Conservation (phyloP, 1,140 invertebrate species). For the Ceratosolen fusciceps region DNA sequence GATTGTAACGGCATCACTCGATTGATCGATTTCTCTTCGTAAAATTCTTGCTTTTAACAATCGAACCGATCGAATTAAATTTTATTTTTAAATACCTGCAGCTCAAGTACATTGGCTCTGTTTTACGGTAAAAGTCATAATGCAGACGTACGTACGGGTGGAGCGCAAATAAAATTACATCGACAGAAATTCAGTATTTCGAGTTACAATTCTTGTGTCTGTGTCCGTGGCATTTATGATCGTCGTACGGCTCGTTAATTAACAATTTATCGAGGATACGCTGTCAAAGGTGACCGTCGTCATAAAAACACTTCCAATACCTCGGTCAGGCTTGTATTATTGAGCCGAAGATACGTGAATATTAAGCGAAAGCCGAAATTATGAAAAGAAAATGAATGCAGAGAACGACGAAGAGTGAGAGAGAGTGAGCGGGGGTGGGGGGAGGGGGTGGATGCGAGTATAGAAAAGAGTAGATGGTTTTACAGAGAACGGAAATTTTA, state of each 20-base stretch:
- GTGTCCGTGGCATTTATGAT: conserved; percentile 4
- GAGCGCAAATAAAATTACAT: not conserved
- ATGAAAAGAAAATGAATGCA: not conserved
- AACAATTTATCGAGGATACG: conserved; percentile 12
- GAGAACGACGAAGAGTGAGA: too few relatives aligned
- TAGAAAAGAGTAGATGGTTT: too few relatives aligned
- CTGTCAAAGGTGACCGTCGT: not conserved
- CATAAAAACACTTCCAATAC: conserved; percentile 24
- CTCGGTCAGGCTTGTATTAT: conserved; percentile 31
- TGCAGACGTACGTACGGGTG: not conserved
- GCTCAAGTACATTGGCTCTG: not conserved
- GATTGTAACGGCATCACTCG: too few relatives aligned
- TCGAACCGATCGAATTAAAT: too few relatives aligned
- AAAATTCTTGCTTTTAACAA: too few relatives aligned
- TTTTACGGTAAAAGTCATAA: not conserved
- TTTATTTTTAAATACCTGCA: too few relatives aligned
- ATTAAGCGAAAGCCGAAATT: too few relatives aligned
- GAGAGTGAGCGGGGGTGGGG: conserved; percentile 20
- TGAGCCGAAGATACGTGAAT: too few relatives aligned
- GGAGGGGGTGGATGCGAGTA: too few relatives aligned
- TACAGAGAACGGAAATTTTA: conserved; percentile 24
- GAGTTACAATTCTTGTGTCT: not conserved
- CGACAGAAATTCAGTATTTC: not conserved
- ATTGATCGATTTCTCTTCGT: too few relatives aligned
- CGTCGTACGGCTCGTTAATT: conserved; percentile 24